Percentiles rank a stretch among this genome's conserved stretches.
These are phyloP conservation scores for Nanorana parkeri DNA, from an alignment of 2,113 vertebrate species.

Conservation along the genomic window DNA sequence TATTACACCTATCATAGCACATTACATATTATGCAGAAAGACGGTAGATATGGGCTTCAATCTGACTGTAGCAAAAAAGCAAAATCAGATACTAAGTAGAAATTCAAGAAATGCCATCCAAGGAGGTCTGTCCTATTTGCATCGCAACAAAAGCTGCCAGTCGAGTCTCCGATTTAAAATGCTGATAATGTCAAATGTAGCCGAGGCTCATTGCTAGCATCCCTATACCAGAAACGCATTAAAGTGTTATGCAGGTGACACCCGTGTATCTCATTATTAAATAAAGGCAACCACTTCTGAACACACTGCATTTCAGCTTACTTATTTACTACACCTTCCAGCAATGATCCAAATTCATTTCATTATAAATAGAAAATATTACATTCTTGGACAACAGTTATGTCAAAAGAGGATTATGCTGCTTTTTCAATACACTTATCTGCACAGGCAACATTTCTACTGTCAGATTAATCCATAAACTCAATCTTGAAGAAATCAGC, in stretches of 20 bases:
- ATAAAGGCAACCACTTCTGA: neutral
- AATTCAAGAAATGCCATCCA: constrained; percentile 28
- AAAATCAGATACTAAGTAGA: constrained; percentile 39
- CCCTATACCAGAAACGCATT: neutral
- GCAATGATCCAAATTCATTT: neutral
- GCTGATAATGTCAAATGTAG: constrained; percentile 13
- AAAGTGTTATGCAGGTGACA: neutral
- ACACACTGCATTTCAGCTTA: neutral
- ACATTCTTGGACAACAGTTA: too few species aligned
- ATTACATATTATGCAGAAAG: neutral
- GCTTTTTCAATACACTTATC: too few species aligned
- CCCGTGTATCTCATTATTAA: neutral
- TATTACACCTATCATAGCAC: constrained; percentile 40
- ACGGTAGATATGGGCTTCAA: constrained; percentile 2
- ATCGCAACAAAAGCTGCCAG: constrained; percentile 20
- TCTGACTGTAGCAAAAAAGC: constrained; percentile 13
- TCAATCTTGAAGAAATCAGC: too few species aligned
- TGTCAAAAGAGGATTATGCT: too few species aligned
- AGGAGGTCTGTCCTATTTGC: constrained; percentile 23
- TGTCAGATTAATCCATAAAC: too few species aligned
- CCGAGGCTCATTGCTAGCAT: neutral
- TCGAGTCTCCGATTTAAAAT: neutral
- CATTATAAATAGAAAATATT: neutral
- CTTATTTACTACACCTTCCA: neutral
- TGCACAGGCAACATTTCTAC: neutral